phyloP scores from a whole-genome alignment of 2,113 vertebrate genomes.

The Misgurnus mizolepis region DNA sequence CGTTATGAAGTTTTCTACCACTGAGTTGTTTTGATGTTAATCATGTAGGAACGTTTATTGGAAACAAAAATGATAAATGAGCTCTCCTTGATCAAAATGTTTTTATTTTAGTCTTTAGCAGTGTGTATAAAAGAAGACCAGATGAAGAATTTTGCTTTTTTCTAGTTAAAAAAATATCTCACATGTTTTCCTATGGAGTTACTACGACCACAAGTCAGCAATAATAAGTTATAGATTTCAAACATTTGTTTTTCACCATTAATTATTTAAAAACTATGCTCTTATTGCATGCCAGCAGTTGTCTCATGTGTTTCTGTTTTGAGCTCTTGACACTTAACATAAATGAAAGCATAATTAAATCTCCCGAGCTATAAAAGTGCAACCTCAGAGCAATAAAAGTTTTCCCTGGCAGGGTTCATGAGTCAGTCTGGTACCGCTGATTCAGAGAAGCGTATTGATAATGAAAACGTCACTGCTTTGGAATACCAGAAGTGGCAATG shows the following conservation, averaged over 20 bases:
- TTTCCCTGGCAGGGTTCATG: neutral
- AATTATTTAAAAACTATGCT: too few species aligned
- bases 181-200: too few species aligned
- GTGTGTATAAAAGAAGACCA: too few species aligned
- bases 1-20: neutral
- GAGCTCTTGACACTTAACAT: neutral
- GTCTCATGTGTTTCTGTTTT: neutral
- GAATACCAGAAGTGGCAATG: constrained; percentile 4
- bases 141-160: too few species aligned
- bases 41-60: neutral
- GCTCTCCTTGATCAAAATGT: neutral
- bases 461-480: constrained; percentile 21
- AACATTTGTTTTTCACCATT: too few species aligned
- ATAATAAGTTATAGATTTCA: too few species aligned
- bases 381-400: neutral
- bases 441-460: constrained; percentile 19
- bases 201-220: too few species aligned
- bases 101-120: too few species aligned
- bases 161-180: too few species aligned
- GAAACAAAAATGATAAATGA: neutral
- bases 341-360: neutral
- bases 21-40: constrained; percentile 1
- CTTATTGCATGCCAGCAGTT: too few species aligned
- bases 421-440: constrained; percentile 9
- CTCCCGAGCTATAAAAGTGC: neutral